Base-by-base conservation (phyloP, 2,797 vertebrate species). In the Micrastur ruficollis region DNA sequence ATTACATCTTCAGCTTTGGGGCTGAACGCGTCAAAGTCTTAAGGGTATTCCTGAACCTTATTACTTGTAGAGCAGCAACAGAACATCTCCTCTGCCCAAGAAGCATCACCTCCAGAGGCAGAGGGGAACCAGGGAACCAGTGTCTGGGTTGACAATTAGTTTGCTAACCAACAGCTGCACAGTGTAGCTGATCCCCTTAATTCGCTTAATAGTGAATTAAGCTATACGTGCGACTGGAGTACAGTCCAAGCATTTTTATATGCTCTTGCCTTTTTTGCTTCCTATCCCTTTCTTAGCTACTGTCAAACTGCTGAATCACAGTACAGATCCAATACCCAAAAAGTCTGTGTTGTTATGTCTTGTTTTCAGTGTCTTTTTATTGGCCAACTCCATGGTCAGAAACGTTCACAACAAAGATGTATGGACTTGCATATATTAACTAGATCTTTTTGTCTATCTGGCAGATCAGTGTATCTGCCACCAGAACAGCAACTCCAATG, bases 121-220 rank as follows among this genome's bases (percentile, higher is more conserved):
- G 38, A 75, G 12, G 12, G 46, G 49, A 76, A 49, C 1, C 13
- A 65, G 32, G 31, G 40, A 76, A 29, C 15, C 2, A 3, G 7
- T 14, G 10, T 8, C 44, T 62, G 22, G 1, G 27, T 23, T 83
- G 81, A 26, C 52, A 62, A 85, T 52, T 29, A 40, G 10, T n/a
- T 49, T 15, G n/a, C 42, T 59, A 55, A 74, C 31, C 42, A 74
- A 25, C 4, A 86, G 66, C 31, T 47, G 46, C 29, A 22, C 1
- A 31, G 21, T 0, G 0, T 4, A 79, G 42, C 68, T 27, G 38
- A 79, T 46, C 8, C 19, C 22, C 26, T 42, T 47, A 8, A 36
- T 36, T 36, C 36, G 9, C 36, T 36, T 36, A 36, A 36, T 20
- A 1, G 1, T 10, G 14, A 82, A 29, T 12, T 22, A 68, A 55